Base-by-base conservation (phyloP, 2,797 vertebrate genomes). In the Hydrophis major region DNA sequence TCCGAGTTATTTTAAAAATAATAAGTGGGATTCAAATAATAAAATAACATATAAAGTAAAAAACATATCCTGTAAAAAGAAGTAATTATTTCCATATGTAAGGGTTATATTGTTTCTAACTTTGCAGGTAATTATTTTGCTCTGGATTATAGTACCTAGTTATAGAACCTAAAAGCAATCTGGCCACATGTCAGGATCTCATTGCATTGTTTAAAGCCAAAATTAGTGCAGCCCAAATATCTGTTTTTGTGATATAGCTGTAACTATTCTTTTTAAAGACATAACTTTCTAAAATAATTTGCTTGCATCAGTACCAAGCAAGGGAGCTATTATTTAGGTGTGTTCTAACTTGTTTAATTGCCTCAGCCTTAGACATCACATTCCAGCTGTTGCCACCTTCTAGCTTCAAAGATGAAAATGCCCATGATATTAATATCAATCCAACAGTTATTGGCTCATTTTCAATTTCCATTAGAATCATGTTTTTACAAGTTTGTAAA, bases 391-490 rank as follows among this genome's bases (percentile, higher is more conserved):
- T 28, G 59, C 92, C 88, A 93, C 94, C 91, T 61, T 91, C 16
- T 87, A 22, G 92, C 89, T 93, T 91, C 92, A 94, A 94, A 92
- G 37, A 74, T 69, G 50, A 83, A 94, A 63, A 61, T 92, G 88
- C 4, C 47, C 92, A 0, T 1, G 56, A 95, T 93, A 92, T 89
- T 42, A 95, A 90, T 92, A 92, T 94, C 92, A 95, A 90, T 94
- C 92, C 92, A 94, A 93, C 86, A 95, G 92, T 95, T 94, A 55
- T 86, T 91, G 90, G 92, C 90, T 95, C 22, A 20, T 90, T 93
- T 87, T 93, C 90, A 83, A 66, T 27, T 59, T 94, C 91, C 86
- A 86, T 89, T 83, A 0, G 0, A 91, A 78, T 94, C 92, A 88
- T 95, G 27, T 94, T 91, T 63, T 92, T 94, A 53, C 89, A 89